Evolutionary conservation across 2,797 vertebrate genomes (phyloP), one percentile per base, ranked within the genome.

Genomic region (Sebastes reedi): DNA sequence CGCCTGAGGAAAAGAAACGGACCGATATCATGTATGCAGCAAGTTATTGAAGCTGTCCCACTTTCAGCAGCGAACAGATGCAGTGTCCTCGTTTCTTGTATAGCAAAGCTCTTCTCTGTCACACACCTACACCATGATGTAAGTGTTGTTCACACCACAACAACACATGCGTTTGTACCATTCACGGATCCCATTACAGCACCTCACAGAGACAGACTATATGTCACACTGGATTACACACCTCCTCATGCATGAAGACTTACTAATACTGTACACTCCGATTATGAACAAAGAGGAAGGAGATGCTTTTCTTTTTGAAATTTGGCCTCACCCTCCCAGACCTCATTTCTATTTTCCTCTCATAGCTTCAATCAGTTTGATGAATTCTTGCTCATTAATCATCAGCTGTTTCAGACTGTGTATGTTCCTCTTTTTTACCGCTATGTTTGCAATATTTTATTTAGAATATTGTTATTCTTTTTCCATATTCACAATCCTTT

Each of bases 91-190:
- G 54, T 91, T 91, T 84, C 77, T 78, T 50, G 73, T 82, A 50
- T 22, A 77, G 79, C 55, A 18, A 64, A 73, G 77, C 82, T 82
- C 67, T n/a, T 83, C 86, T 83, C 80, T 89, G 88, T 90, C 85
- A 89, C 85, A 91, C 92, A 88, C 90, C 90, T 89, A 87, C 90
- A 69, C 74, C 74, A 69, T 94, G 92, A 94, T 92, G 92, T 86
- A 92, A 95, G 92, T 90, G 91, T 85, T 87, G 86, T 89, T 92
- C 67, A 78, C 88, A 75, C 85, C 86, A 88, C 74, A 83, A 87
- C 85, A 83, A 87, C 87, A 90, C 90, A 89, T 87, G 83, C 74
- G 39, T 79, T 91, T 30, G 75, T 85, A 85, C 72, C 89, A 90
- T 91, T 92, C 87, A 90, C 88, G 82, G 81, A 91, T 82, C 90